phyloP scores from a whole-genome alignment of 2,113 vertebrate genomes.

The Oreamnos americanus region DNA sequence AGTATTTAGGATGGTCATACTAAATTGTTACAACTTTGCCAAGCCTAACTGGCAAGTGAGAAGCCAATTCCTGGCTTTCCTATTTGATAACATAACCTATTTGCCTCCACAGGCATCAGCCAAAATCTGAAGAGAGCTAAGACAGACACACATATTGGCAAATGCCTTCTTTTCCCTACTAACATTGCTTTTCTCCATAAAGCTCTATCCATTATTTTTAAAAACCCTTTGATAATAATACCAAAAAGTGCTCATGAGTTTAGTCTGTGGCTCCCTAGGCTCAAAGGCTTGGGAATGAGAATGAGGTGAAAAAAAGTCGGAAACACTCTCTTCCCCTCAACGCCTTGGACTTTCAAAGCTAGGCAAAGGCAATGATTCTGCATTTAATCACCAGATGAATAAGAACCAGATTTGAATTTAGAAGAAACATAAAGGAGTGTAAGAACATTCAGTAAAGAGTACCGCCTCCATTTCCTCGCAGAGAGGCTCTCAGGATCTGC shows the following conservation, averaged over 20 bases:
- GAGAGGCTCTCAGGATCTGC: not conserved
- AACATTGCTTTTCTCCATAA: not conserved
- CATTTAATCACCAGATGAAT: constrained; percentile 26
- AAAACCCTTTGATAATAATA: not conserved
- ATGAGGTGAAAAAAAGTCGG: no score
- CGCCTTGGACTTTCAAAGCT: not conserved
- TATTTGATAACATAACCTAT: not conserved
- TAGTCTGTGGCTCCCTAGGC: not conserved
- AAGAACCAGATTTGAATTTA: constrained; percentile 44
- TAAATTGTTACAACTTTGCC: not conserved
- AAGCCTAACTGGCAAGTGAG: not conserved
- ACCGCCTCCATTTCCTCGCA: constrained; percentile 13
- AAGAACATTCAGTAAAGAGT: not conserved
- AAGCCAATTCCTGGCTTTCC: not conserved
- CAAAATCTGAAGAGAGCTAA: not conserved
- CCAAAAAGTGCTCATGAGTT: not conserved
- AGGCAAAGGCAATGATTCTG: constrained; percentile 25
- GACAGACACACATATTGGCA: not conserved
- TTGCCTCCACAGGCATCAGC: not conserved
- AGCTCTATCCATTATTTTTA: not conserved
- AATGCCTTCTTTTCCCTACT: not conserved
- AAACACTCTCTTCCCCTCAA: not conserved
- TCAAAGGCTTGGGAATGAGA: not conserved
- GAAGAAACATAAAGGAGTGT: not conserved
- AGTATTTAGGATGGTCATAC: not conserved